phyloP scores from a whole-genome alignment of 2,888 invertebrate genomes.

The Ligdia adustata region DNA sequence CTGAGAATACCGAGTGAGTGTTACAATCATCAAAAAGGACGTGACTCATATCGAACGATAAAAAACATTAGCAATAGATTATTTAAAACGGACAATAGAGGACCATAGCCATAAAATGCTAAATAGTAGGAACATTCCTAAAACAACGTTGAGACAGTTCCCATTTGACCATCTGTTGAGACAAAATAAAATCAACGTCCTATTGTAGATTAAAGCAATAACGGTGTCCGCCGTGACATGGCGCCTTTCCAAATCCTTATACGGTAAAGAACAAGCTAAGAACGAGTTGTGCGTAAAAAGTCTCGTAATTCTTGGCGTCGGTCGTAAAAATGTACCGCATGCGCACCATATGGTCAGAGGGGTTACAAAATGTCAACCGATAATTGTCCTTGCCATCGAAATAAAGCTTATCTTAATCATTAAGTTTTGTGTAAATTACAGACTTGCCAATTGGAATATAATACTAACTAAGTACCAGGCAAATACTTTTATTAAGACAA shows the following conservation, averaged over 20 bases:
- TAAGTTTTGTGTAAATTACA: too few relatives aligned
- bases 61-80: background rate
- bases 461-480: too few relatives aligned
- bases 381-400: conserved; percentile 33
- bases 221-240: conserved; percentile 58
- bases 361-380: conserved; percentile 46
- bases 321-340: conserved; percentile 58
- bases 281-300: conserved; percentile 48
- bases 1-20: conserved; percentile 9
- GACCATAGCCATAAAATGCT: conserved; percentile 6
- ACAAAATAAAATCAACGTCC: conserved; percentile 58
- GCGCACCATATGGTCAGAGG: conserved; percentile 67
- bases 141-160: conserved; percentile 27
- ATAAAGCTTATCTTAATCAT: conserved; percentile 16
- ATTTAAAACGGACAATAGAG: conserved; percentile 15
- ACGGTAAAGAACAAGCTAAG: conserved; percentile 55
- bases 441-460: too few relatives aligned
- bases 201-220: conserved; percentile 60
- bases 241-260: conserved; percentile 67
- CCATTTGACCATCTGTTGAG: conserved; percentile 49
- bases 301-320: conserved; percentile 52
- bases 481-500: too few relatives aligned
- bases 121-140: conserved; percentile 2
- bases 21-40: conserved; percentile 17
- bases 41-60: conserved; percentile 21